Conservation (phyloP, 2,888 invertebrate genomes). For the Euclidia mi region DNA sequence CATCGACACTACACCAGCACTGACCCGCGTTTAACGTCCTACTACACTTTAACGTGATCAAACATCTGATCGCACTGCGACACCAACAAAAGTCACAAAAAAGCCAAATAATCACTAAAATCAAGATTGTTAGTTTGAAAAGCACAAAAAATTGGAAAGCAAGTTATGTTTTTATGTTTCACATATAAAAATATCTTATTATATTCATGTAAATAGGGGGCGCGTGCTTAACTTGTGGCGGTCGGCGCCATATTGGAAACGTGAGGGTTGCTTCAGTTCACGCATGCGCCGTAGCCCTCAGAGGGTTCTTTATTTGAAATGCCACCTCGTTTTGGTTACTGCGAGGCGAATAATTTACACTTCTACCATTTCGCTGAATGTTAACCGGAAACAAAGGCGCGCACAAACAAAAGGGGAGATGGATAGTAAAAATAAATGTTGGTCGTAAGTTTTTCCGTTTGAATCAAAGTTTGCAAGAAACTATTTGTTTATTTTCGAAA, state of each 20-base stretch:
- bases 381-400: conserved; percentile 54
- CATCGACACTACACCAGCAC: conserved; percentile 62
- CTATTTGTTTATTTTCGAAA: conserved; percentile 44
- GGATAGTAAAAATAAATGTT: conserved; percentile 39
- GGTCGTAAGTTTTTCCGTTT: conserved; percentile 29
- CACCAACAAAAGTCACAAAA: conserved; percentile 48
- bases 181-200: conserved; percentile 34
- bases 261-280: conserved; percentile 72
- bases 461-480: conserved; percentile 26
- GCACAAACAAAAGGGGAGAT: conserved; percentile 53
- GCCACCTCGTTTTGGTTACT: conserved; percentile 59
- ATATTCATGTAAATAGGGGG: conserved; percentile 72
- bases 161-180: conserved; percentile 20
- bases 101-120: conserved; percentile 34
- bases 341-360: conserved; percentile 52
- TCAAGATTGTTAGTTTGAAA: conserved; percentile 12
- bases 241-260: conserved; percentile 86
- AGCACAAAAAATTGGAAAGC: conserved; percentile 10
- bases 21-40: conserved; percentile 65
- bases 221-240: conserved; percentile 86
- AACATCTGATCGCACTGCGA: conserved; percentile 78
- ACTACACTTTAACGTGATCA: conserved; percentile 64
- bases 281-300: conserved; percentile 81
- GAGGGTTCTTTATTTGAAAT: conserved; percentile 70
- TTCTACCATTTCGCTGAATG: conserved; percentile 50